These are phyloP conservation scores for Drosophila neocordata DNA, from an alignment of 1,140 invertebrate species.

Conservation along the genomic window DNA sequence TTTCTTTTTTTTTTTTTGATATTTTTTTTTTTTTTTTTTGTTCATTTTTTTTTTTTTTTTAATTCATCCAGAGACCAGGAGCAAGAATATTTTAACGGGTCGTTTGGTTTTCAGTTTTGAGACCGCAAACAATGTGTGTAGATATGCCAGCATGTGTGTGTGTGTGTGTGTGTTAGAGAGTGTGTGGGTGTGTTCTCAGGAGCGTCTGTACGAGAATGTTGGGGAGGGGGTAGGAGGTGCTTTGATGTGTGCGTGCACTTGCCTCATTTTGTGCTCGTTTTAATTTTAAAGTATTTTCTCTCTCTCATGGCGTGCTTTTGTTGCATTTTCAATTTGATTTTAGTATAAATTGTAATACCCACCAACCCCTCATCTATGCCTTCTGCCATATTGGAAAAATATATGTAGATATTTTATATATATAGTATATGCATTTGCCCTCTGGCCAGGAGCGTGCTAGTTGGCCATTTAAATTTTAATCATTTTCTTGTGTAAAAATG, in stretches of 20 bases:
- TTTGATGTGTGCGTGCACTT: slow-evolving; percentile 38
- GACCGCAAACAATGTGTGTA: slow-evolving; percentile 8
- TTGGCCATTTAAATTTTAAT: slow-evolving; percentile 58
- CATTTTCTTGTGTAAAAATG: slow-evolving; percentile 67
- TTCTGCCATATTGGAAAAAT: background rate
- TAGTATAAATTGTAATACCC: slow-evolving; percentile 10
- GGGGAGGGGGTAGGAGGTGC: background rate
- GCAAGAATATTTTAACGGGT: slow-evolving; percentile 26
- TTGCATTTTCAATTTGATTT: slow-evolving; percentile 52
- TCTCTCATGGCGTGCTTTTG: slow-evolving; percentile 15
- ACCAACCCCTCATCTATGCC: slow-evolving; percentile 5
- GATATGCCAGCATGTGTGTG: slow-evolving; percentile 14
- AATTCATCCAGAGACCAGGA: slow-evolving; percentile 10
- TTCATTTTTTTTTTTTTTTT: background rate
- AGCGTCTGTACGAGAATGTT: too few species aligned
- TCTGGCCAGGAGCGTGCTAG: slow-evolving; percentile 41
- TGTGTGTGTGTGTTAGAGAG: background rate
- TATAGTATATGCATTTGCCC: background rate
- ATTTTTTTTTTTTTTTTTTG: background rate
- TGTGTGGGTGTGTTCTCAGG: background rate
- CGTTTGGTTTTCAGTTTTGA: slow-evolving; percentile 7
- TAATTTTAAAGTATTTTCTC: slow-evolving; percentile 49
- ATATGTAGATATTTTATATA: background rate
- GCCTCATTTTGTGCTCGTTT: slow-evolving; percentile 56
- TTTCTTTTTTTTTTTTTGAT: background rate